Conservation (phyloP, 2,888 invertebrate species). For the Lochmaea crataegi region DNA sequence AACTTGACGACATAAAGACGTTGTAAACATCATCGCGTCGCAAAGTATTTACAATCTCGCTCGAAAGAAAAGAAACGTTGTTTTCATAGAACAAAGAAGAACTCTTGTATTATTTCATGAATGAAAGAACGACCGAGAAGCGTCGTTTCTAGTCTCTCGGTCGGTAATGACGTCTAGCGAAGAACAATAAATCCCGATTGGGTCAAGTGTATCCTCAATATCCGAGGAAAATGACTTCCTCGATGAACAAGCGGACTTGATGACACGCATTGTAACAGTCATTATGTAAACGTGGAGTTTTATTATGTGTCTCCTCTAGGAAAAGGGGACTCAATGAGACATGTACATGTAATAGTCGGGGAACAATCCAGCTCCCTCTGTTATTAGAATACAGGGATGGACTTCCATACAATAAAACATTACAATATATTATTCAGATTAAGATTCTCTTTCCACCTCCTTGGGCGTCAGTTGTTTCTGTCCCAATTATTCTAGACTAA, state of each 20-base stretch:
- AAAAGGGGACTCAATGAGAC: conserved; percentile 53
- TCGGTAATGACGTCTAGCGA: conserved; percentile 50
- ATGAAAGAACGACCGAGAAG: conserved; percentile 24
- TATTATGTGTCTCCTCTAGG: conserved; percentile 57
- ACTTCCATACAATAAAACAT: neutral
- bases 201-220: conserved; percentile 60
- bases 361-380: conserved; percentile 38
- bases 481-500: too few species aligned
- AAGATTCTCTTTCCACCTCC: too few species aligned
- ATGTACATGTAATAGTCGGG: conserved; percentile 50
- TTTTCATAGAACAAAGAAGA: conserved; percentile 44
- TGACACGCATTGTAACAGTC: conserved; percentile 64
- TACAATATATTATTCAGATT: too few species aligned
- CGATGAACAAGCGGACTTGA: conserved; percentile 63
- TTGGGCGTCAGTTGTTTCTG: too few species aligned
- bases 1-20: conserved; percentile 11
- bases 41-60: conserved; percentile 16
- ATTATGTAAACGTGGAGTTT: conserved; percentile 64
- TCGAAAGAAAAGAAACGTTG: conserved; percentile 39
- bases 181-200: conserved; percentile 58
- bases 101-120: conserved; percentile 39
- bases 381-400: conserved; percentile 27
- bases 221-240: conserved; percentile 64
- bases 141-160: conserved; percentile 41
- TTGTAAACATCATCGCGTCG: conserved; percentile 8